Conservation (phyloP, 92 coral and sea anemone genomes). For the Zoanthus sansibaricus region DNA sequence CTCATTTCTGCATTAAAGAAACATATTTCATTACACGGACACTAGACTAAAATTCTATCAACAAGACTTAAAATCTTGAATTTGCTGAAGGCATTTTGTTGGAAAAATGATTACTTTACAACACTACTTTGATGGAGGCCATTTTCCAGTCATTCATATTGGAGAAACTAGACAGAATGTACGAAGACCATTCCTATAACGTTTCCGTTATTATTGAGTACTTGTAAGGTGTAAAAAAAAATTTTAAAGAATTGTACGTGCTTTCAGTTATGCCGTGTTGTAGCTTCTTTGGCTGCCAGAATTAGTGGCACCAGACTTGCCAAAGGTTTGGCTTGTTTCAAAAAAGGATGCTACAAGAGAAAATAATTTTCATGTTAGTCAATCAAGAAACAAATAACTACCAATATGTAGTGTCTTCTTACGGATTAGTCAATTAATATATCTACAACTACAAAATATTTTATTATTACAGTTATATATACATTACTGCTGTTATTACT, state of each 20-base stretch:
- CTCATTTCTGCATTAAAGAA: conserved; percentile 3
- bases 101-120: neutral
- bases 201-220: neutral
- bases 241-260: neutral
- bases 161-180: neutral
- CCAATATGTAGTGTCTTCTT: too few relatives aligned
- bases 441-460: too few relatives aligned
- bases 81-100: neutral
- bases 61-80: neutral
- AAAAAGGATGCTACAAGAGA: conserved; percentile 89
- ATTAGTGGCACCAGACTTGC: conserved; percentile 98
- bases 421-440: too few relatives aligned
- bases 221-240: conserved; percentile 3
- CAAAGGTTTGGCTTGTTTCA: conserved; percentile 98
- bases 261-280: conserved; percentile 76
- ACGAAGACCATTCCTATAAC: neutral
- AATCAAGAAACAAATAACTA: too few relatives aligned
- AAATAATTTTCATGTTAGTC: neutral
- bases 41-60: neutral
- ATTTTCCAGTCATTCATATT: neutral
- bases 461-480: too few relatives aligned
- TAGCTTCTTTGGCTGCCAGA: conserved; percentile 98
- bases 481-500: too few relatives aligned
- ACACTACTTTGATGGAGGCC: neutral
- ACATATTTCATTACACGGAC: neutral